These are phyloP conservation scores for Chelonus formosanus DNA, from an alignment of 2,888 invertebrate genomes.

Conservation along the genomic window DNA sequence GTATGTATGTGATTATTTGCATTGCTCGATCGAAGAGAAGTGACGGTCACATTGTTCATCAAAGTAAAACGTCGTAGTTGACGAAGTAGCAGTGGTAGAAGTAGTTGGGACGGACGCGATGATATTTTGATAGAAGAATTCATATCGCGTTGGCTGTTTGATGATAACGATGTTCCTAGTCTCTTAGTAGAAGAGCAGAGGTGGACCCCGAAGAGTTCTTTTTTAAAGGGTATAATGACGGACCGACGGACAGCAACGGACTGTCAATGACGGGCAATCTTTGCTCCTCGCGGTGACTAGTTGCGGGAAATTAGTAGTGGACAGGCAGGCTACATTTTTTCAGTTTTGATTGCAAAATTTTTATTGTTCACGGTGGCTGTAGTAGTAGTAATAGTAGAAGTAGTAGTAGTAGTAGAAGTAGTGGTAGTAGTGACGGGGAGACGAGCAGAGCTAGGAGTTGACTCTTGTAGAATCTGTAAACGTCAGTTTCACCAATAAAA, in stretches of 20 bases:
- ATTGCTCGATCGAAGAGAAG: conserved; percentile 63
- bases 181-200: conserved; percentile 51
- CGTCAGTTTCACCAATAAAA: conserved; percentile 64
- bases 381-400: conserved; percentile 17
- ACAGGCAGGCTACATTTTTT: conserved; percentile 61
- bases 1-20: conserved; percentile 64
- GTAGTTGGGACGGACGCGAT: conserved; percentile 47
- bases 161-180: conserved; percentile 56
- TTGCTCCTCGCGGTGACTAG: conserved; percentile 49
- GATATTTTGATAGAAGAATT: conserved; percentile 40
- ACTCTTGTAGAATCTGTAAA: conserved; percentile 65
- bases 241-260: conserved; percentile 54
- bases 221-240: conserved; percentile 37
- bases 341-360: conserved; percentile 44
- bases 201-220: conserved; percentile 50
- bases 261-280: conserved; percentile 48
- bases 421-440: conserved; percentile 62
- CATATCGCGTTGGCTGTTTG: conserved; percentile 35
- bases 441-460: conserved; percentile 65
- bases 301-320: conserved; percentile 65
- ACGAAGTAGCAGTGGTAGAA: conserved; percentile 50
- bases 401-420: conserved; percentile 27
- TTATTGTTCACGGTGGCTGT: conserved; percentile 50
- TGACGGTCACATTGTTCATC: conserved; percentile 53
- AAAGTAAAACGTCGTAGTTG: conserved; percentile 47